phyloP scores from a whole-genome alignment of 2,797 vertebrate genomes.

The Anguilla marmorata region DNA sequence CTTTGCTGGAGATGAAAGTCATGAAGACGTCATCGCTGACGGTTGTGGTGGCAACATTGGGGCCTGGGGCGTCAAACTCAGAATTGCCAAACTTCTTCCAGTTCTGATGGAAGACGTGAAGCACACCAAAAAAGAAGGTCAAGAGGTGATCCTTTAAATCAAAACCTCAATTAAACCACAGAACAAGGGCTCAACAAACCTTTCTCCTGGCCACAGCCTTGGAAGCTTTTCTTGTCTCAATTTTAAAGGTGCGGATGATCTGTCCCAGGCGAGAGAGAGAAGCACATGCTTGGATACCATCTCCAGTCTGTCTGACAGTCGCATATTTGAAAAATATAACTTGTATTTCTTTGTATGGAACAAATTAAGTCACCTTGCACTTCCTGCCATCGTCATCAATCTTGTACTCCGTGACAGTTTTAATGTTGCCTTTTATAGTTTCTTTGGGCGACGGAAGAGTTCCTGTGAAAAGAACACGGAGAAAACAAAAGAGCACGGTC shows the following conservation, averaged over 20 bases:
- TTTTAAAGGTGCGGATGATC: constrained; percentile 94
- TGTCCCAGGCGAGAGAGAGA: constrained; percentile 44
- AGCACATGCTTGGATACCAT: neutral
- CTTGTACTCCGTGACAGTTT: constrained; percentile 91
- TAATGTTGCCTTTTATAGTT: constrained; percentile 89
- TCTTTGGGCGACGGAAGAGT: constrained; percentile 86
- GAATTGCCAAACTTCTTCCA: constrained; percentile 98
- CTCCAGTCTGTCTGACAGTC: neutral
- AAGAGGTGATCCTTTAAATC: neutral
- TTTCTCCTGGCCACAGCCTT: constrained; percentile 93
- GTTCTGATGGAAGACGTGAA: constrained; percentile 69
- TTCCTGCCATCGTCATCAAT: constrained; percentile 92
- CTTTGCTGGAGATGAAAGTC: constrained; percentile 97
- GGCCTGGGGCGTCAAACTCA: constrained; percentile 84
- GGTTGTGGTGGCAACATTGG: constrained; percentile 93
- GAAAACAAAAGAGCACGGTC: neutral
- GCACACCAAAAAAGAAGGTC: too few relatives aligned
- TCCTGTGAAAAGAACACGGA: constrained; percentile 54
- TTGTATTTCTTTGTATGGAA: neutral
- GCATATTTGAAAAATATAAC: neutral
- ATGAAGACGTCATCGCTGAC: constrained; percentile 96
- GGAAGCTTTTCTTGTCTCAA: constrained; percentile 92
- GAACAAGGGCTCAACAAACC: constrained; percentile 63
- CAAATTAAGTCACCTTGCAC: constrained; percentile 75
- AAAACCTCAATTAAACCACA: neutral